Percentiles rank a stretch among this genome's conserved stretches.
Conservation (phyloP, 2,797 vertebrate genomes). For the Lagocephalus sceleratus region DNA sequence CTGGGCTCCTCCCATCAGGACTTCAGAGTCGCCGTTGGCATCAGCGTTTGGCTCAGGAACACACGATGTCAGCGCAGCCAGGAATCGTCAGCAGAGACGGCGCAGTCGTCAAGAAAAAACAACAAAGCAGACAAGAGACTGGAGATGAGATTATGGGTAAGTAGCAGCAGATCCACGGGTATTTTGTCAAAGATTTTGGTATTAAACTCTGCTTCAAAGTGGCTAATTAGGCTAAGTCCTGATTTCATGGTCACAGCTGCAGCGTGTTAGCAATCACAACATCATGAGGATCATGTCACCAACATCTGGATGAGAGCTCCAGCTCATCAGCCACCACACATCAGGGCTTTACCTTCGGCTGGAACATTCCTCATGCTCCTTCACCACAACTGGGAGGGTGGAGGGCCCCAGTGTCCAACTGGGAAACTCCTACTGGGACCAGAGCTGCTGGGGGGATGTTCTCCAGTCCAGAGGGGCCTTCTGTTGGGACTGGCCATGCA, state of each 20-base stretch:
- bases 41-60: slow-evolving; percentile 70
- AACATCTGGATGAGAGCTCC: no score
- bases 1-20: slow-evolving; percentile 5
- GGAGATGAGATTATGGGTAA: slow-evolving; percentile 81
- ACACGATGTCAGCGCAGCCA: slow-evolving; percentile 70
- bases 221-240: slow-evolving; percentile 80
- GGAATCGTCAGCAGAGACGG: slow-evolving; percentile 55
- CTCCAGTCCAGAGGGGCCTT: no score
- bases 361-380: no score
- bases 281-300: no score
- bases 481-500: no score
- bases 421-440: no score
- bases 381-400: no score
- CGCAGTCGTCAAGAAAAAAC: slow-evolving; percentile 64
- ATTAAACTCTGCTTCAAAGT: slow-evolving; percentile 82
- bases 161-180: slow-evolving; percentile 73
- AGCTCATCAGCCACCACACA: no score
- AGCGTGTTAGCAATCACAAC: slow-evolving; percentile 78
- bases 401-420: no score
- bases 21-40: no score
- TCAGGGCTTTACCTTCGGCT: no score
- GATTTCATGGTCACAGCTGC: slow-evolving; percentile 84
- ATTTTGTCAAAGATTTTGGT: slow-evolving; percentile 80
- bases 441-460: no score
- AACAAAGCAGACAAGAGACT: slow-evolving; percentile 63